A percentile compares a stretch with the other conserved stretches of the same genome.
phyloP scores from a whole-genome alignment of 1,140 invertebrate genomes.

The Anadara kagoshimensis region DNA sequence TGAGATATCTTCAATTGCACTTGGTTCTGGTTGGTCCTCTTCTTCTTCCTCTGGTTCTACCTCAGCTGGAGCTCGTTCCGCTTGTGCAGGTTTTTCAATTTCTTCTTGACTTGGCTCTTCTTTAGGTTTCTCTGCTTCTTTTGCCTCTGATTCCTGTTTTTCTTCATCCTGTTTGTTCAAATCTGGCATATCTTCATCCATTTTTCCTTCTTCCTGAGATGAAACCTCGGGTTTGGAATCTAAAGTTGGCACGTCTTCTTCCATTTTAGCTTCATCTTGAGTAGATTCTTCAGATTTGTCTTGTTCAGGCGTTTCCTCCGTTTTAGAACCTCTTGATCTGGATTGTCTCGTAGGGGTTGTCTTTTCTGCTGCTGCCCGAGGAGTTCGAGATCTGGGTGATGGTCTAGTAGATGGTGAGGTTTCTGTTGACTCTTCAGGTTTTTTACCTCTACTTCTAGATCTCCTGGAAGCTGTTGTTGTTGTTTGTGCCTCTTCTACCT shows the following conservation, averaged over 20 bases:
- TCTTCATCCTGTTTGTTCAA: slow-evolving; percentile 21
- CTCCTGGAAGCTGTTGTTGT: slow-evolving; percentile 1
- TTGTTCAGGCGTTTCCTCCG: slow-evolving; percentile 7
- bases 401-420: slow-evolving; percentile 13
- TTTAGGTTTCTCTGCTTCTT: slow-evolving; percentile 24
- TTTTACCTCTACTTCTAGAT: slow-evolving; percentile 15
- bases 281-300: slow-evolving; percentile 9
- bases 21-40: slow-evolving; percentile 18
- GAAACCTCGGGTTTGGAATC: not conserved
- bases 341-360: slow-evolving; percentile 18
- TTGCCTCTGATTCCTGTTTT: slow-evolving; percentile 14
- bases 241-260: slow-evolving; percentile 13
- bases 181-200: slow-evolving; percentile 22
- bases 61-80: slow-evolving; percentile 11
- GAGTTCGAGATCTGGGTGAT: slow-evolving; percentile 3
- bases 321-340: slow-evolving; percentile 3
- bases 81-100: slow-evolving; percentile 7
- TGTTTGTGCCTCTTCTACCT: slow-evolving; percentile 10
- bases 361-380: not conserved
- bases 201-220: not conserved
- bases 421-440: slow-evolving; percentile 25
- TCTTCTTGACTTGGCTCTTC: slow-evolving; percentile 10
- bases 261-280: not conserved
- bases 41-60: not conserved
- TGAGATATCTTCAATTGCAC: slow-evolving; percentile 27